Base-by-base conservation (phyloP, 2,797 vertebrate species). In the Eospalax fontanierii region DNA sequence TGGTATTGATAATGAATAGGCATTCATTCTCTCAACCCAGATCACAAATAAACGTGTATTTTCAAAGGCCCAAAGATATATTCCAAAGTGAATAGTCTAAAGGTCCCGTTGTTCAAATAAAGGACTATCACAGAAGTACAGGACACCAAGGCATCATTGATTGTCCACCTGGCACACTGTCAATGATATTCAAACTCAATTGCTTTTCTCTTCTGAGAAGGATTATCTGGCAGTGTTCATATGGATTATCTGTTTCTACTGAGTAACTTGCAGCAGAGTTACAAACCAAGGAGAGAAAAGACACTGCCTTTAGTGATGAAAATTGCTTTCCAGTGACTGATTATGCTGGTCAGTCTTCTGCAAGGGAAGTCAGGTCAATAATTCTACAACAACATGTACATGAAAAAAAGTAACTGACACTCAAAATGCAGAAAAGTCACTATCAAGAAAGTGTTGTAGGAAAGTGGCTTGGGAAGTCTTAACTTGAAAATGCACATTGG, bases 281-380 rank as follows among this genome's bases (percentile, higher is more conserved):
- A 95, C 91, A 98, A 98, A 98, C 98, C 98, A 98, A 97, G 50
- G 93, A 96, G 94, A 93, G 85, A 97, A 95, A 97, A 98, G 95
- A 97, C 98, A 93, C 79, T 94, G 87, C 90, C 93, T 98, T 98
- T 98, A 94, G 92, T 98, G 98, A 98, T 98, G 98, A 98, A 98
- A 98, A 98, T 98, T 98, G 97, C 97, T 97, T 98, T 98, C 95
- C 97, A 98, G 95, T 98, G 97, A 98, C 95, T 98, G 98, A 98
- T 98, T 98, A 93, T 98, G 96, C 97, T 98, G 98, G 98, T 98
- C 98, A 98, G 97, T 98, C 98, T 98, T 98, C 0, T 2, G 92
- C 92, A 97, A 98, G 90, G 93, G 97, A 98, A 98, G 98, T 98
- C 97, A 98, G 91, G 89, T 97, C 12, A 30, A 98, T 98, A 98